Evolutionary conservation across 2,888 invertebrate genomes (phyloP), one percentile per base, ranked within the genome.

Genomic region (Onthophagus sagittarius): DNA sequence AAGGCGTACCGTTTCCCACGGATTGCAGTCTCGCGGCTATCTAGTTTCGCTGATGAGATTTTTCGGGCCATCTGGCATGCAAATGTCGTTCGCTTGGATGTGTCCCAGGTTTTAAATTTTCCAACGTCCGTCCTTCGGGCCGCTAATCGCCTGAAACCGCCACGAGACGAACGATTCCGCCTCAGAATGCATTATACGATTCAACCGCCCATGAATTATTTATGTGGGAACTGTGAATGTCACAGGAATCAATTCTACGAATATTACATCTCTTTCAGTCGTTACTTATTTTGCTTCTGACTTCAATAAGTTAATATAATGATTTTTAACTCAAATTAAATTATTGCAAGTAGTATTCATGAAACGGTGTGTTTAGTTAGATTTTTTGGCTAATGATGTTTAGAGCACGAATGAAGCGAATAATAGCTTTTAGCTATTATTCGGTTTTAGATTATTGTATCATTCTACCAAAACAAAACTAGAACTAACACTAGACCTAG

Each of bases 31-130:
- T 15, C 5, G 23, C 32, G 32, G 67, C 32, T 67, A 67, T 67
- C 67, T 15, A 67, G 67, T 67, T 67, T 67, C 15, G 67, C 23
- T 67, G 67, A 67, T 67, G 67, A 32, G 67, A 67, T 67, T 67
- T 67, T 67, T 67, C 67, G 31, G 32, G 32, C 67, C 67, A 67
- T 67, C 67, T 67, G 32, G 32, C 67, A 67, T 67, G 67, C 67
- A 67, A 67, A 67, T 67, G 32, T 7, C 23, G 23, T 31, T 23
- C 67, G 23, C 67, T 23, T n/a, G 67, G 23, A 67, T 67, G 67
- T 67, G 67, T 67, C 67, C 67, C 67, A 67, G n/a, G 67, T 67
- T 67, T 67, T 31, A 67, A 67, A 67, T 67, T 32, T 9, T n/a
- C 67, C 67, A 63, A 14, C 67, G 32, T 15, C 15, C 67, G 23